Conservation (phyloP, 2,888 invertebrate genomes). For the Mesorhabditis sp. region DNA sequence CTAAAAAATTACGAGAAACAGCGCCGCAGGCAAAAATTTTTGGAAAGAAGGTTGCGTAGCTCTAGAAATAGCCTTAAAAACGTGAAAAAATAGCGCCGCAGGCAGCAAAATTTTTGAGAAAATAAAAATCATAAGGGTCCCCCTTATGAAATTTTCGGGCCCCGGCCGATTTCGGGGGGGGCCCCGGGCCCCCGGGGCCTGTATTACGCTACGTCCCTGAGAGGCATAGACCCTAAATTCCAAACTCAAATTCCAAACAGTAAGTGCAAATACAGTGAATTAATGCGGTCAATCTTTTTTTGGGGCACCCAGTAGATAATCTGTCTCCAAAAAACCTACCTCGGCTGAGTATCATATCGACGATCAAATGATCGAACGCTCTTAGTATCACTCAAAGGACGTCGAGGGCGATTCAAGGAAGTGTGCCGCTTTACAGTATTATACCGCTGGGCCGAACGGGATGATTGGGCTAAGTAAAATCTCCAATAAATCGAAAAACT, state of each 20-base stretch:
- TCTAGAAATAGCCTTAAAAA: no score
- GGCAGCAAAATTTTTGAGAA: no score
- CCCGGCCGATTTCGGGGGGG: no score
- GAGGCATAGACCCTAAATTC: no score
- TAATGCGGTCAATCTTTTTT: background rate
- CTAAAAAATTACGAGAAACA: no score
- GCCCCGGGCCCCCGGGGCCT: no score
- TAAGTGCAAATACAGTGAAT: background rate
- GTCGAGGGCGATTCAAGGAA: conserved; percentile 35
- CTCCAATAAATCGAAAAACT: background rate
- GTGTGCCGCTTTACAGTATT: conserved; percentile 50
- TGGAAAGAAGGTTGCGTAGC: no score
- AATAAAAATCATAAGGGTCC: no score
- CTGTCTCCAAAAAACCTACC: background rate
- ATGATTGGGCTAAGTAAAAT: conserved; percentile 45
- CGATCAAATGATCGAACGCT: conserved; percentile 46
- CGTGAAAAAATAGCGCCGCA: no score
- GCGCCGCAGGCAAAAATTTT: no score
- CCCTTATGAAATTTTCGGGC: no score
- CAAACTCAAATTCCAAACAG: background rate
- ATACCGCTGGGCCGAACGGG: conserved; percentile 46
- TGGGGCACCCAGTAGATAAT: background rate
- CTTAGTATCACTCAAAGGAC: conserved; percentile 43
- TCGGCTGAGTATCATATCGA: conserved; percentile 10
- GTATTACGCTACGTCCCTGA: no score